Evolutionary conservation across 1,140 invertebrate genomes (phyloP).

Genomic region (Solen grandis): DNA sequence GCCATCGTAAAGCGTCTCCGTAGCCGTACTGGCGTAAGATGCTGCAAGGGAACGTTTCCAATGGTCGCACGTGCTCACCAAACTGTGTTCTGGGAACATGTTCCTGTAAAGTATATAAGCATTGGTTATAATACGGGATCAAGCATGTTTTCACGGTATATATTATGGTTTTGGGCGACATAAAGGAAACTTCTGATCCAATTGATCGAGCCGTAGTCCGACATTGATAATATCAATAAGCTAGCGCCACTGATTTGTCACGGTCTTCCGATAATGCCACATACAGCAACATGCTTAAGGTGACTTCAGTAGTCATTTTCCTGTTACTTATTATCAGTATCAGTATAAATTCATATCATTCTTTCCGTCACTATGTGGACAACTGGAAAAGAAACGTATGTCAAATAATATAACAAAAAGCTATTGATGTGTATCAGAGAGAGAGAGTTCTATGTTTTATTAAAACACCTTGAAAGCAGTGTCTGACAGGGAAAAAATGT

Average conservation of each 20-base stretch:
- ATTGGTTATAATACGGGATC: not conserved
- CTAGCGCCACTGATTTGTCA: not conserved
- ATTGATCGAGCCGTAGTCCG: too few species aligned
- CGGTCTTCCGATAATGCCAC: not conserved
- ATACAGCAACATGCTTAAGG: not conserved
- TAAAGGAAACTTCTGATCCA: not conserved
- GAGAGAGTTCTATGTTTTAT: not conserved
- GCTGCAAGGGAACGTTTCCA: slow-evolving; percentile 53
- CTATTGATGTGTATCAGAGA: not conserved
- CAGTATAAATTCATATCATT: not conserved
- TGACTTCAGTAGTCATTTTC: not conserved
- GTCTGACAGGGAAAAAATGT: not conserved
- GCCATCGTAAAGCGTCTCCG: slow-evolving; percentile 54
- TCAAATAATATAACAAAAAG: not conserved
- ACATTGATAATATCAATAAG: not conserved
- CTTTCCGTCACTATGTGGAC: not conserved
- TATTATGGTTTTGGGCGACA: not conserved
- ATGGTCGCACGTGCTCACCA: slow-evolving; percentile 19
- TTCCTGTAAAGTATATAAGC: slow-evolving; percentile 5
- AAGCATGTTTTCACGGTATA: not conserved
- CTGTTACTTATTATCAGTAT: not conserved
- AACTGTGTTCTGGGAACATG: slow-evolving; percentile 6
- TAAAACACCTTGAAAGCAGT: not conserved
- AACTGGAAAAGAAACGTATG: not conserved
- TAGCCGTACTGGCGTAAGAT: slow-evolving; percentile 56